Evolutionary conservation across 23 tunicate species (phyloP).

Genomic region (Clavelina lepadiformis): DNA sequence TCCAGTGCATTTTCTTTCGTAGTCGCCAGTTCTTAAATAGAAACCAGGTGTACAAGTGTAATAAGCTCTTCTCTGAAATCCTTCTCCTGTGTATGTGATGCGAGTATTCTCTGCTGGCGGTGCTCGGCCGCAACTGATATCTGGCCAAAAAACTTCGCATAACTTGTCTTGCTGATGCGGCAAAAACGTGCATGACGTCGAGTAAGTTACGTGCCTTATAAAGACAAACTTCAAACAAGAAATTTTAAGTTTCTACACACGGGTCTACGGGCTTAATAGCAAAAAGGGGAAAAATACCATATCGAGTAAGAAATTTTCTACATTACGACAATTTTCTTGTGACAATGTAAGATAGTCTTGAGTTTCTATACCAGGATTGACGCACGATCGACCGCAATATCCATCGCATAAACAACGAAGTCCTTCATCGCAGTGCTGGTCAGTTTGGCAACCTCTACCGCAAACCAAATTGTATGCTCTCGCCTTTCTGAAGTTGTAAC

Average conservation of each 20-base stretch:
- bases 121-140: slow-evolving; percentile 35
- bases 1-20: slow-evolving; percentile 41
- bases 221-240: too few species aligned
- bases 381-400: slow-evolving; percentile 69
- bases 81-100: slow-evolving; percentile 40
- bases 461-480: slow-evolving; percentile 22
- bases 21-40: slow-evolving; percentile 23
- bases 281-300: too few species aligned
- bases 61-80: slow-evolving; percentile 28
- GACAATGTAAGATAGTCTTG: too few species aligned
- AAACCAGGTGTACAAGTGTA: slow-evolving; percentile 50
- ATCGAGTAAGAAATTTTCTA: too few species aligned
- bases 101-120: slow-evolving; percentile 21
- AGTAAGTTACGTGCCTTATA: too few species aligned
- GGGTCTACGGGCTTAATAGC: too few species aligned
- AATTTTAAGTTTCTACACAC: too few species aligned
- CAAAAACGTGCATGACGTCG: too few species aligned
- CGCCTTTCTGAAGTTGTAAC: not conserved
- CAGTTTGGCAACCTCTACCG: slow-evolving; percentile 12
- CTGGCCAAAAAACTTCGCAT: slow-evolving; percentile 13
- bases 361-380: slow-evolving; percentile 60
- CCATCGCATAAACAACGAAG: slow-evolving; percentile 59
- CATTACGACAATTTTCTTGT: too few species aligned
- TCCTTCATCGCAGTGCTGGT: slow-evolving; percentile 32
- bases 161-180: too few species aligned